phyloP scores from a whole-genome alignment of 2,113 vertebrate species.

The Tyto alba region DNA sequence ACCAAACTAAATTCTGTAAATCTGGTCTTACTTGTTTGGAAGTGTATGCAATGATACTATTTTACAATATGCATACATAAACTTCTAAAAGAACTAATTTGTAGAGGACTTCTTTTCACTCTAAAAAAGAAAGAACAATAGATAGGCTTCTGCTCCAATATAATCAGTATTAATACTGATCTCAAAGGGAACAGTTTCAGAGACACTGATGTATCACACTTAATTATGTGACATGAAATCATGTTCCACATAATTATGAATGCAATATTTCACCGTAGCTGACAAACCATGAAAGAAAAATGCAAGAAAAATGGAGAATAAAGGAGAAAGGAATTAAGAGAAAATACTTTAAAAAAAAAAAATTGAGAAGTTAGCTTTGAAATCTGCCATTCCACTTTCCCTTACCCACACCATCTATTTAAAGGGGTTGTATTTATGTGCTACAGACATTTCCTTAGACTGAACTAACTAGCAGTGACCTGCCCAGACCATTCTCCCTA shows the following conservation, averaged over 20 bases:
- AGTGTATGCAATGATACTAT: neutral
- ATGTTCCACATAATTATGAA: slow-evolving; percentile 13
- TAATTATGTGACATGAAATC: neutral
- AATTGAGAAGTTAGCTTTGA: neutral
- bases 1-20: neutral
- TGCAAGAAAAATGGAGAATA: neutral
- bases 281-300: neutral
- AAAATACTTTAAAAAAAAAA: neutral
- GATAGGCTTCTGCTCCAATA: neutral
- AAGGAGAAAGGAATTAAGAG: neutral
- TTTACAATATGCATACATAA: neutral
- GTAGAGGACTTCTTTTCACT: neutral
- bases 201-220: neutral
- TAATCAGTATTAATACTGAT: neutral
- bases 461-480: neutral
- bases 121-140: neutral
- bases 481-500: neutral
- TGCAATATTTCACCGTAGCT: neutral
- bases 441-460: neutral
- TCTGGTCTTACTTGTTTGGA: neutral
- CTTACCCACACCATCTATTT: neutral
- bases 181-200: neutral
- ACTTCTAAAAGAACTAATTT: neutral
- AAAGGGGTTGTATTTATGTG: neutral
- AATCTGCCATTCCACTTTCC: neutral